These are phyloP conservation scores for Megamerina dolium DNA, from an alignment of 2,888 invertebrate genomes.

Conservation along the genomic window DNA sequence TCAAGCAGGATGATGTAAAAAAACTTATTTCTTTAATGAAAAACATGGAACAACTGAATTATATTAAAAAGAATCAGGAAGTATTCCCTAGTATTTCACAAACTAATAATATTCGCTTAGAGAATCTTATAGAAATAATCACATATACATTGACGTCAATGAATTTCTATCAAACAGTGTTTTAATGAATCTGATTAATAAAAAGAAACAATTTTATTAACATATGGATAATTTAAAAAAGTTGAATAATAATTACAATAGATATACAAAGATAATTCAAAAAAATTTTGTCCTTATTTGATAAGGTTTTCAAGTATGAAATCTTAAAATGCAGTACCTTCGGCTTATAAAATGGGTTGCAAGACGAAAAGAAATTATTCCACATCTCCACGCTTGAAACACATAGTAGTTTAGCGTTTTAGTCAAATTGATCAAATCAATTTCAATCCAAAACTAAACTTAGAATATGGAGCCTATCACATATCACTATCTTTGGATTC, in stretches of 20 bases:
- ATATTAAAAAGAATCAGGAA: conserved; percentile 27
- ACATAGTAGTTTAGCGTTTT: conserved; percentile 4
- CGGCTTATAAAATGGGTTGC: not conserved
- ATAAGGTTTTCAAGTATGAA: no score
- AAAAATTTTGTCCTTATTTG: no score
- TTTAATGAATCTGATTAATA: not conserved
- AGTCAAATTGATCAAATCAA: conserved; percentile 8
- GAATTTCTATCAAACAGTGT: no score
- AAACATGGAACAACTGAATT: conserved; percentile 35
- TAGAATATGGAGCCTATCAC: no score
- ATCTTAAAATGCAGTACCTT: not conserved
- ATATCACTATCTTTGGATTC: no score
- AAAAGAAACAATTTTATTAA: not conserved
- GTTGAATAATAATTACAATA: no score
- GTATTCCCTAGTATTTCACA: conserved; percentile 15
- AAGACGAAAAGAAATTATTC: not conserved
- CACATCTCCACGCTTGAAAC: not conserved
- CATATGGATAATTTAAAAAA: no score
- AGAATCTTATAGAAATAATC: conserved; percentile 34
- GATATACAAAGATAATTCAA: no score
- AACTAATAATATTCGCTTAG: conserved; percentile 22
- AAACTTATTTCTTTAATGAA: conserved; percentile 27
- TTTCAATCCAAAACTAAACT: no score
- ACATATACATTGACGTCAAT: conserved; percentile 31
- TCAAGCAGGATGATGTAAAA: conserved; percentile 27